Base-by-base conservation (phyloP, 2,888 invertebrate species). In the Didymodactylos carnosus region DNA sequence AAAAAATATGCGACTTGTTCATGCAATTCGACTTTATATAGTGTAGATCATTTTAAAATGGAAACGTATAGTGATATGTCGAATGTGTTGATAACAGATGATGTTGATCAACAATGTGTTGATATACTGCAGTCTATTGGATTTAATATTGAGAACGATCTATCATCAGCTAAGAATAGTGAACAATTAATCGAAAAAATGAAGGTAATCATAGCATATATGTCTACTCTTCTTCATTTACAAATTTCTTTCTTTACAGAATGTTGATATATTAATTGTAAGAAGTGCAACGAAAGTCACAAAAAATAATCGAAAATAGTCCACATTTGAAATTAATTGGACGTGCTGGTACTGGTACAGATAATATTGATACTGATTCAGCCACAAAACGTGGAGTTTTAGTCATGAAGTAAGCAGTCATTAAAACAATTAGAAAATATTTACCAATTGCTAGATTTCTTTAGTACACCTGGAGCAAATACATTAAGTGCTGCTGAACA, bases 271-370 rank as follows among this genome's bases (percentile, higher is more conserved):
- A 0, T 85, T 94, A 77, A 91, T 95, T 78, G 94, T 95, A 1
- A 87, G 95, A 25, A 94, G 94, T 8, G 94, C 94, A 75, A 91
- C 94, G 0, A 92, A 92, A 86, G 93, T 95, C 73, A 92, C 92
- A 3, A 88, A 88, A 73, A 91, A 88, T 97, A 39, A 86, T 97
- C 76, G 87, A 87, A 73, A 85, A 84, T 3, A 89, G 89, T 1
- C 90, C 88, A 3, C 88, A 87, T 73, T 85, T 97, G 62, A 90
- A 91, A 84, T 89, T 92, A 25, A 90, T 97, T 53, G 95, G 93
- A 19, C 87, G 97, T 69, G 97, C 97, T n/a, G 97, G 97, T 10
- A 95, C 94, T 3, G 98, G 98, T 6, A 92, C 95, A 7, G 98
- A 98, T 85, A 98, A 97, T 84, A 95, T 98, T 77, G 94, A 98